Evolutionary conservation across 2,888 invertebrate genomes (phyloP).

Genomic region (Griposia aprilina): DNA sequence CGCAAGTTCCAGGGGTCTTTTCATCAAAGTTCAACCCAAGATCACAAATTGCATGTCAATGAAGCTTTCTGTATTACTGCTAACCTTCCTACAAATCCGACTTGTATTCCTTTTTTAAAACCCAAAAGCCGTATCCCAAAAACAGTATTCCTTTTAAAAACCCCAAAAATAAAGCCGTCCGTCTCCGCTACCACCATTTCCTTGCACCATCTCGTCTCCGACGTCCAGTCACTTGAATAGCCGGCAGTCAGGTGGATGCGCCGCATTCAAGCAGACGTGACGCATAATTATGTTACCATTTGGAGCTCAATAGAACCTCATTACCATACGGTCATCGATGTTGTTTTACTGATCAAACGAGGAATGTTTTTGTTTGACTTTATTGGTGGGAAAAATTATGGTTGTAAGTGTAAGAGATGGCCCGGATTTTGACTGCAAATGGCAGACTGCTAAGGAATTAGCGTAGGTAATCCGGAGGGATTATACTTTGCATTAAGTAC

Average conservation of each 20-base stretch:
- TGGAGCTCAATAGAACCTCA: conserved; percentile 75
- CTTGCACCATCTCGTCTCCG: conserved; percentile 43
- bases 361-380: conserved; percentile 51
- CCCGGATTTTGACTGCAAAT: background rate
- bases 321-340: conserved; percentile 76
- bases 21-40: background rate
- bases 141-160: background rate
- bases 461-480: no score
- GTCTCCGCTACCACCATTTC: conserved; percentile 30
- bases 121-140: background rate
- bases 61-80: no score
- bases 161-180: no score
- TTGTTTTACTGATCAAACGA: conserved; percentile 48
- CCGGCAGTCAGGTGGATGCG: conserved; percentile 73
- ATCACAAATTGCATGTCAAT: background rate
- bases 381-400: conserved; percentile 46
- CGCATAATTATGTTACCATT: conserved; percentile 81
- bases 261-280: conserved; percentile 72
- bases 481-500: background rate
- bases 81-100: background rate
- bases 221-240: conserved; percentile 64
- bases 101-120: background rate
- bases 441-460: background rate
- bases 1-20: no score
- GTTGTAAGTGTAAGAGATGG: background rate